phyloP scores from a whole-genome alignment of 2,797 vertebrate genomes.

The Tamandua tetradactyla region DNA sequence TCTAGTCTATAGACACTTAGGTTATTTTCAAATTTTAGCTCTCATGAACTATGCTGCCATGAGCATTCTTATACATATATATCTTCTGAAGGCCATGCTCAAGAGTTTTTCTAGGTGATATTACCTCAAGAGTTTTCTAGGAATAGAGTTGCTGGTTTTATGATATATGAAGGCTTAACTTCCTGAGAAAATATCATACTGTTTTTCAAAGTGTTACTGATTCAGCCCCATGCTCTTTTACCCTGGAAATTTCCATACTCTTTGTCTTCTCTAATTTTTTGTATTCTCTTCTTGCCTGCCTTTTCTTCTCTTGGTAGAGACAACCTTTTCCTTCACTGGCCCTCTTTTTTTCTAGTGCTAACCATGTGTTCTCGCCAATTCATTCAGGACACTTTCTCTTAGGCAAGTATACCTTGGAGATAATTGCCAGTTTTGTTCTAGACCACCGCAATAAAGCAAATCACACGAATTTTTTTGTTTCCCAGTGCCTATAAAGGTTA shows the following conservation, averaged over 20 bases:
- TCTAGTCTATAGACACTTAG: not conserved
- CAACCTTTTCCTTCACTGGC: not conserved
- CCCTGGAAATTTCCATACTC: conserved; percentile 8
- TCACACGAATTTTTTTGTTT: no score
- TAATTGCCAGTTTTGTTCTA: no score
- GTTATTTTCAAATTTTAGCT: not conserved
- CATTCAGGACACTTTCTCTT: not conserved
- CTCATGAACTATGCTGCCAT: not conserved
- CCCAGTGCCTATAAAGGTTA: no score
- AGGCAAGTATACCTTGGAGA: no score
- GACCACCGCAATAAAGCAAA: no score
- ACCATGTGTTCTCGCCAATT: not conserved
- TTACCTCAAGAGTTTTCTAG: no score
- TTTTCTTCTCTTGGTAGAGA: not conserved
- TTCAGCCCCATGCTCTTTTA: not conserved
- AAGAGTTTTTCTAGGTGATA: not conserved
- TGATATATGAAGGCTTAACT: not conserved
- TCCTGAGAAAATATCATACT: not conserved
- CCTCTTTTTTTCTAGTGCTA: not conserved
- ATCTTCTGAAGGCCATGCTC: not conserved
- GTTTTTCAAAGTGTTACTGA: not conserved
- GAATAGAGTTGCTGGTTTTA: not conserved
- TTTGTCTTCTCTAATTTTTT: conserved; percentile 13
- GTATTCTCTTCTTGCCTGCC: not conserved
- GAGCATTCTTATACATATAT: not conserved